Percentiles rank a stretch among this genome's conserved stretches.
Conservation (phyloP, 2,113 vertebrate species). For the Antidorcas marsupialis region DNA sequence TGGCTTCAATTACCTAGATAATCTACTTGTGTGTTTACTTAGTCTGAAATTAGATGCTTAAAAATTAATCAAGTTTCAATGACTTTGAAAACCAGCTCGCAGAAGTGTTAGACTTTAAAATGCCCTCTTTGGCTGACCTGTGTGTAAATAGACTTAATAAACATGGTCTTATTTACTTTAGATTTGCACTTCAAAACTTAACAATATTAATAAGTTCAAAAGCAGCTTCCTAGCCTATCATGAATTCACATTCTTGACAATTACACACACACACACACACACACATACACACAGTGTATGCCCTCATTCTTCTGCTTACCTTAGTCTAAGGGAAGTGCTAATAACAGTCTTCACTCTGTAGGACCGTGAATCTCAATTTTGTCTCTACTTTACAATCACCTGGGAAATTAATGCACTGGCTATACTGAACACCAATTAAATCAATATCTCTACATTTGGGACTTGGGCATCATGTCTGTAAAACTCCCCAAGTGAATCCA, state of each 20-base stretch:
- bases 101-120: conserved; percentile 44
- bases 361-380: background rate
- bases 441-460: background rate
- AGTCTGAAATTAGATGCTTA: conserved; percentile 58
- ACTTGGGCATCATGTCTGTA: background rate
- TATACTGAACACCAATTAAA: background rate
- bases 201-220: conserved; percentile 24
- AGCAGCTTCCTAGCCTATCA: background rate
- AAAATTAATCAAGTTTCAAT: conserved; percentile 64
- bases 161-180: conserved; percentile 1
- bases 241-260: background rate
- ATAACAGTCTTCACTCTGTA: background rate
- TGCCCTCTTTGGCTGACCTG: background rate
- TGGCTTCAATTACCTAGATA: conserved; percentile 69
- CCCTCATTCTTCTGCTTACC: background rate
- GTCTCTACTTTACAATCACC: background rate
- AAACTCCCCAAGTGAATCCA: background rate
- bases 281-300: background rate
- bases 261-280: background rate
- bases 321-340: background rate
- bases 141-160: conserved; percentile 29
- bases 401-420: background rate
- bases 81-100: conserved; percentile 49
- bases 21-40: conserved; percentile 68
- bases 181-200: background rate